Percentiles rank a stretch among this genome's conserved stretches.
These are phyloP conservation scores for Parelbella ahira DNA, from an alignment of 2,888 invertebrate species.

Conservation along the genomic window DNA sequence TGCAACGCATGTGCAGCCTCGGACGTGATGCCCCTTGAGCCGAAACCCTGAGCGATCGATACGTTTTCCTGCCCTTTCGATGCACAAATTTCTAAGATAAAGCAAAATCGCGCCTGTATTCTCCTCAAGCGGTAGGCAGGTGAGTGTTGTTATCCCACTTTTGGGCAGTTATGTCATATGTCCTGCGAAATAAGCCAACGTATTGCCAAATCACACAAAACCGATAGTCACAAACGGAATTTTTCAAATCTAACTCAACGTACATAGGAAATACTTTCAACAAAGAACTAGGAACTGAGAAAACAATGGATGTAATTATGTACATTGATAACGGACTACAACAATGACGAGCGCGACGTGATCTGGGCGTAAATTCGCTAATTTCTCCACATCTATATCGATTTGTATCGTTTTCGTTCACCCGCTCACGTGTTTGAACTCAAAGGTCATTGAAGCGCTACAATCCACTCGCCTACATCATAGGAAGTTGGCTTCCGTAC, in stretches of 20 bases:
- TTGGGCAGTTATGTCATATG: too few relatives aligned
- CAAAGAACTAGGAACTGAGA: conserved; percentile 1
- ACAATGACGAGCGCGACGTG: conserved; percentile 19
- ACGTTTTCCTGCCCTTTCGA: conserved; percentile 39
- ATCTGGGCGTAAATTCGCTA: conserved; percentile 3
- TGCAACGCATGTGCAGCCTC: conserved; percentile 38
- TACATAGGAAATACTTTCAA: not conserved
- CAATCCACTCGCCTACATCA: conserved; percentile 15
- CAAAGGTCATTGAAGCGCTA: conserved; percentile 16
- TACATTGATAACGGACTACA: not conserved
- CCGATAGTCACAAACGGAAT: too few relatives aligned
- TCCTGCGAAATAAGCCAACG: too few relatives aligned
- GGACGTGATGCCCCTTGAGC: conserved; percentile 61
- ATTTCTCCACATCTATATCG: conserved; percentile 14
- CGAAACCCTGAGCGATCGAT: conserved; percentile 40
- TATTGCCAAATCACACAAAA: too few relatives aligned
- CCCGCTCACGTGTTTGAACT: conserved; percentile 4
- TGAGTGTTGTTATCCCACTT: too few relatives aligned
- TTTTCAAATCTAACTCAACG: too few relatives aligned
- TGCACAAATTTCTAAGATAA: conserved; percentile 16
- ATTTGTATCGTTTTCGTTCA: conserved; percentile 16
- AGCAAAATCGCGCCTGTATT: too few relatives aligned
- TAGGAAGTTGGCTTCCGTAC: conserved; percentile 19
- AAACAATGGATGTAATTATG: conserved; percentile 4
- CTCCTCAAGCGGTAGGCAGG: too few relatives aligned